Evolutionary conservation across 2,113 vertebrate species (phyloP).

Genomic region (Puntigrus tetrazona): DNA sequence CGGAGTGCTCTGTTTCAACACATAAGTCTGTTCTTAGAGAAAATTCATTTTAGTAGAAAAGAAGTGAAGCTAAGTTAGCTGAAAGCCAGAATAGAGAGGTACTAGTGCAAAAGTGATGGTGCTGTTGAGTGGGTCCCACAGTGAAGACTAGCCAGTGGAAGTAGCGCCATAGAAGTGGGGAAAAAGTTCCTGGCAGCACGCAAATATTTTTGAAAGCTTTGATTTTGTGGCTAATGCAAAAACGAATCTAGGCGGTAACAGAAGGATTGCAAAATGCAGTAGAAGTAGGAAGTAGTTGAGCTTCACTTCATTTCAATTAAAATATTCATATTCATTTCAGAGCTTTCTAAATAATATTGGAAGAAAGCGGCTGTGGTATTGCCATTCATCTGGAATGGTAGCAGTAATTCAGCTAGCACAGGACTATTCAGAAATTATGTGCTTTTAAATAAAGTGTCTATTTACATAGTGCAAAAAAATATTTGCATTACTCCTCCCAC

Average conservation of each 20-base stretch:
- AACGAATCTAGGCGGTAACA: not conserved
- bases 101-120: slow-evolving; percentile 28
- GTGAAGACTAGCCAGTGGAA: slow-evolving; percentile 4
- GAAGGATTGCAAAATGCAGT: not conserved
- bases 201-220: not conserved
- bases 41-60: slow-evolving; percentile 6
- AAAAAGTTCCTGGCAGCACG: not conserved
- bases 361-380: not conserved
- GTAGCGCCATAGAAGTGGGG: not conserved
- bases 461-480: too few relatives aligned
- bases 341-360: not conserved
- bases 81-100: slow-evolving; percentile 25
- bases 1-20: slow-evolving; percentile 26
- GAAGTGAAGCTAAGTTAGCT: slow-evolving; percentile 31
- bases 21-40: slow-evolving; percentile 28
- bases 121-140: not conserved
- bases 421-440: not conserved
- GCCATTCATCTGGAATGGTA: not conserved
- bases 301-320: not conserved
- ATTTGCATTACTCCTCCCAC: too few relatives aligned
- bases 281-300: not conserved
- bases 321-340: not conserved
- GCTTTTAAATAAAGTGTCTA: too few relatives aligned
- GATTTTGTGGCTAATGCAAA: not conserved
- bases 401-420: not conserved